Evolutionary conservation across 1,140 invertebrate species (phyloP), one percentile per base, ranked within the genome.

Genomic region (Hyles vespertilio): DNA sequence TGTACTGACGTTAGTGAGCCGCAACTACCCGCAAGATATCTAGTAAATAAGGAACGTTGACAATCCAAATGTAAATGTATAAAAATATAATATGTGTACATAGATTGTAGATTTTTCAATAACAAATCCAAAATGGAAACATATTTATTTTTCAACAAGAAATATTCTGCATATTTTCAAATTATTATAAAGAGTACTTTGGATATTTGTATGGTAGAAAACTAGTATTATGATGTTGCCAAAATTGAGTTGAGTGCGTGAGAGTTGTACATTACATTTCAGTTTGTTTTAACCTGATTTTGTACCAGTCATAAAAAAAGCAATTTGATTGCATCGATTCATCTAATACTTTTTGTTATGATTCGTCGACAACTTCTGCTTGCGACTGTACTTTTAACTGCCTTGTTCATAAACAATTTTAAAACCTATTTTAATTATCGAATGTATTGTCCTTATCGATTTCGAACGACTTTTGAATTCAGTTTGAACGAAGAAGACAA

Each of bases 221-320:
- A 52, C 51, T 67, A 68, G 67, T 70, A 68, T 75, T 70, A 64
- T 68, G 55, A 69, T 64, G 73, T 76, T 76, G 77, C 77, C 70
- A 79, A 75, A 79, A 56, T 65, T 51, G 36, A 65, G 33, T 58
- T 46, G 34, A 50, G 46, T n/a, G 12, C 53, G 40, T 34, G 45
- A 3, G 52, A 56, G 46, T 51, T 61, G 50, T 44, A 47, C 47
- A 46, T 49, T 36, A n/a, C 6, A 34, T 36, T 9, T 52, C 22
- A 22, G 22, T 22, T 22, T 22, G 22, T 22, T 22, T 22, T 22
- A 22, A 22, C 22, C 22, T 22, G 22, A 22, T 22, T 22, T 22
- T 22, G 22, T 22, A 22, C 22, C 22, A 22, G 22, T 22, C 22
- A 22, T 22, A 22, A 22, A 0, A 0, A 22, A 22, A 22, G 22